Evolutionary conservation across 2,888 invertebrate genomes (phyloP).

Genomic region (Antheraea yamamai): DNA sequence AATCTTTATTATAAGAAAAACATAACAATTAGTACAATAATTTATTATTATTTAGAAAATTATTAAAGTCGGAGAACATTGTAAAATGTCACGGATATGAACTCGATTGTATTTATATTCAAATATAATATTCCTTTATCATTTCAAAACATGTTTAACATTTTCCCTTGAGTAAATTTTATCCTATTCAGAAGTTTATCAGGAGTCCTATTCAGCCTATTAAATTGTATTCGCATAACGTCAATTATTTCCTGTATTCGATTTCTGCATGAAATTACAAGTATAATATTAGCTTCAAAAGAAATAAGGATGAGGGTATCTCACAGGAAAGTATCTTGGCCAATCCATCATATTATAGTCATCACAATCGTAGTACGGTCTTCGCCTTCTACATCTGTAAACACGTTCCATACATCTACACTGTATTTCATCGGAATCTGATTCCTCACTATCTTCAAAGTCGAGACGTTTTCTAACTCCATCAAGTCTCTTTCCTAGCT

Average conservation of each 20-base stretch:
- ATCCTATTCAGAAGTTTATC: no score
- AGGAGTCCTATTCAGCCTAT: no score
- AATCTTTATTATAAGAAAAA: conserved; percentile 1
- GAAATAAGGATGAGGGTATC: conserved; percentile 35
- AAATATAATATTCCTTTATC: no score
- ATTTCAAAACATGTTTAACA: no score
- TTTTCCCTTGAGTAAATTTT: no score
- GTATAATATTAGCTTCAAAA: conserved; percentile 26
- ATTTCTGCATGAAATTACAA: neutral
- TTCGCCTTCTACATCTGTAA: conserved; percentile 29
- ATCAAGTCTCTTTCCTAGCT: conserved; percentile 17
- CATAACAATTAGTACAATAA: neutral
- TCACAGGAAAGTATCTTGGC: conserved; percentile 32
- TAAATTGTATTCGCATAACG: neutral
- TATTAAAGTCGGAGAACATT: neutral
- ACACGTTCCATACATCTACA: conserved; percentile 42
- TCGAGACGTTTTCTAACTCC: conserved; percentile 28
- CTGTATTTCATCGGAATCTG: conserved; percentile 25
- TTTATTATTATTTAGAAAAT: neutral
- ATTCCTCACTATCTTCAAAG: conserved; percentile 35
- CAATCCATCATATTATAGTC: conserved; percentile 29
- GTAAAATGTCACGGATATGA: neutral
- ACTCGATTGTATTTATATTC: neutral
- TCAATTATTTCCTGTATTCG: neutral
- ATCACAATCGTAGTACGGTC: conserved; percentile 27